phyloP scores from a whole-genome alignment of 2,797 vertebrate species.

The Notolabrus celidotus region DNA sequence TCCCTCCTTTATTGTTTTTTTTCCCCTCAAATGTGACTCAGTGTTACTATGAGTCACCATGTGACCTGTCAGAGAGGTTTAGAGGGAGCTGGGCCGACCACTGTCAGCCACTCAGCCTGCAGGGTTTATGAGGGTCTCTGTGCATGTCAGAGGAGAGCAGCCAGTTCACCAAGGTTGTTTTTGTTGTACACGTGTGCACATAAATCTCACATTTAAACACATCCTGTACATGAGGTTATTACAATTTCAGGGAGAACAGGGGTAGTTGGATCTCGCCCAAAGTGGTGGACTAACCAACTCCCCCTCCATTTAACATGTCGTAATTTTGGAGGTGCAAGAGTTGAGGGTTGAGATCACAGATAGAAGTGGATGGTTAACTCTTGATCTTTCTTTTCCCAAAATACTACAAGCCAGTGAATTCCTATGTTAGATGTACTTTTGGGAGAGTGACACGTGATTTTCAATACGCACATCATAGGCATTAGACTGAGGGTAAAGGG shows the following conservation, averaged over 20 bases:
- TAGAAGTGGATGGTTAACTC: no score
- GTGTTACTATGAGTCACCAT: slow-evolving; percentile 64
- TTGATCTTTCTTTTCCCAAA: no score
- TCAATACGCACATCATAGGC: no score
- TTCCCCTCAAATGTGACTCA: slow-evolving; percentile 55
- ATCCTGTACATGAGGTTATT: background rate
- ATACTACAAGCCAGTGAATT: no score
- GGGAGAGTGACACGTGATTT: no score
- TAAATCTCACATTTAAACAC: slow-evolving; percentile 36
- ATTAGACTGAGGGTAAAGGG: no score
- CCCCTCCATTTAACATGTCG: no score
- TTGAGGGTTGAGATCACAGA: no score
- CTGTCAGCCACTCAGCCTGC: slow-evolving; percentile 52
- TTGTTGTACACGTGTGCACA: slow-evolving; percentile 21
- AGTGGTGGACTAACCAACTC: no score
- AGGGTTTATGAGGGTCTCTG: slow-evolving; percentile 32
- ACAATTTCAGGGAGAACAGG: background rate
- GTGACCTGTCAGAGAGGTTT: slow-evolving; percentile 72
- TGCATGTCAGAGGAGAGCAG: slow-evolving; percentile 42
- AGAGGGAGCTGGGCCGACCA: slow-evolving; percentile 31
- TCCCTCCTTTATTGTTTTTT: slow-evolving; percentile 37
- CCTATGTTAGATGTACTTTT: no score
- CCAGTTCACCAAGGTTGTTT: slow-evolving; percentile 31
- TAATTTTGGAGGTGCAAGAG: no score
- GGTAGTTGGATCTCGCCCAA: no score